phyloP scores from a whole-genome alignment of 2,113 vertebrate species.

The Amia ocellicauda region DNA sequence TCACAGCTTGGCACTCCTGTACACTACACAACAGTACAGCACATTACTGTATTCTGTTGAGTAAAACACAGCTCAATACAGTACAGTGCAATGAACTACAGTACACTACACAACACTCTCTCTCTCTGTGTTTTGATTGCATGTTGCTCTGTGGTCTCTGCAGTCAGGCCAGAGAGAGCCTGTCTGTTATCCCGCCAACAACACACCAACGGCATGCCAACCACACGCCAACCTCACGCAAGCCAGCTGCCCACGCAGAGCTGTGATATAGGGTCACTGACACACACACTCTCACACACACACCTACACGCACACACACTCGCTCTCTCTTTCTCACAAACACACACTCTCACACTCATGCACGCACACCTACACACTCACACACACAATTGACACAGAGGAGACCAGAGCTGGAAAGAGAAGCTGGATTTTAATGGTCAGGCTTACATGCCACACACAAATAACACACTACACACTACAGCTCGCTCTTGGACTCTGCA shows the following conservation, averaged over 20 bases:
- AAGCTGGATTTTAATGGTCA: not conserved
- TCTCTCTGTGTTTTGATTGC: constrained; percentile 33
- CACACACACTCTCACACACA: constrained; percentile 14
- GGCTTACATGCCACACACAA: constrained; percentile 2
- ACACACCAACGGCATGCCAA: no score
- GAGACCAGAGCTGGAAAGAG: constrained; percentile 8
- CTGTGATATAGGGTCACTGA: constrained; percentile 33
- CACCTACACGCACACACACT: constrained; percentile 19
- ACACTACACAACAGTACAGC: no score
- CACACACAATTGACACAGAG: not conserved
- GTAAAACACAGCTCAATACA: no score
- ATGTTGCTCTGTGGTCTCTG: constrained; percentile 45
- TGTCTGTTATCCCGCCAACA: no score
- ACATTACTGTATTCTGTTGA: no score
- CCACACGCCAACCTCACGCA: constrained; percentile 36
- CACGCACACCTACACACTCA: not conserved
- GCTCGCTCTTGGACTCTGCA: constrained; percentile 2
- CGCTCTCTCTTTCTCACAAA: constrained; percentile 17
- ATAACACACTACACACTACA: constrained; percentile 14
- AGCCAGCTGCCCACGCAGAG: constrained; percentile 38
- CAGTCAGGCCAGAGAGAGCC: constrained; percentile 43
- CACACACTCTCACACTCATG: constrained; percentile 31
- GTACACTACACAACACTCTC: no score
- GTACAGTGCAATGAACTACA: no score
- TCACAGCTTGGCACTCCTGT: no score